phyloP scores from a whole-genome alignment of 2,113 vertebrate genomes.

The Lontra canadensis region DNA sequence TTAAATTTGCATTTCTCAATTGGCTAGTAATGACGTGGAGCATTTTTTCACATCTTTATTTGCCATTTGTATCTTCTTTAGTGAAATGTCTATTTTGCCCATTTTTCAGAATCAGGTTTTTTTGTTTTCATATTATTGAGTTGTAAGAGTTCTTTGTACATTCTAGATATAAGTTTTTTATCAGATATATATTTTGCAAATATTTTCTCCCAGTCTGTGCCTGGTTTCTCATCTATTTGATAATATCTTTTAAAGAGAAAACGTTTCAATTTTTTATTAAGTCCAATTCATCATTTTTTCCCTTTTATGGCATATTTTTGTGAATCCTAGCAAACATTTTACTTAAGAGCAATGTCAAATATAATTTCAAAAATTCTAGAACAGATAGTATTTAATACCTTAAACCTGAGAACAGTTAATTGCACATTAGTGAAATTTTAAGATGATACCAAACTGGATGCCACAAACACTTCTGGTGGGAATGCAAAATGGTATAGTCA shows the following conservation, averaged over 20 bases:
- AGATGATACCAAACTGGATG: background rate
- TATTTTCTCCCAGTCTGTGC: background rate
- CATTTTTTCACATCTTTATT: background rate
- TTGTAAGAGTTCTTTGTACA: background rate
- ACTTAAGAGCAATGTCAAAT: background rate
- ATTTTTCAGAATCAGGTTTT: background rate
- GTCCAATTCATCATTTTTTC: background rate
- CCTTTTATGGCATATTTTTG: background rate
- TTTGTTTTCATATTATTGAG: background rate
- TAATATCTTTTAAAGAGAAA: background rate
- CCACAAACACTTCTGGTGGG: background rate
- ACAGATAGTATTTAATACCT: background rate
- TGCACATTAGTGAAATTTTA: background rate
- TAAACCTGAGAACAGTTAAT: background rate
- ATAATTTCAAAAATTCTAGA: conserved; percentile 16
- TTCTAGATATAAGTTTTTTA: background rate
- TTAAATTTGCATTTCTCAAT: background rate
- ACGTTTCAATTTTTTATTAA: conserved; percentile 7
- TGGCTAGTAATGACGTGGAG: background rate
- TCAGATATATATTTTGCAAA: background rate
- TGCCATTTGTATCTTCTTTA: background rate
- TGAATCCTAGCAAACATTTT: background rate
- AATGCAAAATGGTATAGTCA: background rate
- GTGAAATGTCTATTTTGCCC: background rate
- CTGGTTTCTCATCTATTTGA: conserved; percentile 20